Conservation (phyloP, 2,888 invertebrate genomes). For the Allacma fusca region DNA sequence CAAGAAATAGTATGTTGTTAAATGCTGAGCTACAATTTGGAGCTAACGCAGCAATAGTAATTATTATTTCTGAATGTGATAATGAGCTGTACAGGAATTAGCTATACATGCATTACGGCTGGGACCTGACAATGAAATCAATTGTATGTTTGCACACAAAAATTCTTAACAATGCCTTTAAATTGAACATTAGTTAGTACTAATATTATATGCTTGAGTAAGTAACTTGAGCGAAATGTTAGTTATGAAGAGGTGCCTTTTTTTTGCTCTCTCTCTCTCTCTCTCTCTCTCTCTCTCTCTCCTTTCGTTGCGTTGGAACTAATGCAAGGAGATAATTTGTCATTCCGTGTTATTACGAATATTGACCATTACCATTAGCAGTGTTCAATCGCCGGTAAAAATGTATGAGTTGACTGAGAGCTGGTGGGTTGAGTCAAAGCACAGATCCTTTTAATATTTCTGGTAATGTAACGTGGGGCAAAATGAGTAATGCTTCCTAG, state of each 20-base stretch:
- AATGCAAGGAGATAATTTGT: not conserved
- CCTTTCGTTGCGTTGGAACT: not conserved
- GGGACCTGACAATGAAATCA: not conserved
- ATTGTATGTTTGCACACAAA: not conserved
- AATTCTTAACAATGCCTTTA: not conserved
- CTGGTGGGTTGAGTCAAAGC: not conserved
- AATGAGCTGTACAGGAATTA: no score
- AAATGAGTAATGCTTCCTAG: not conserved
- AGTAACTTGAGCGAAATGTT: not conserved
- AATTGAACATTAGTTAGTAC: not conserved
- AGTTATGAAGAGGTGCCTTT: no score
- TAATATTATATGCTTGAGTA: no score
- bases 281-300: constrained; percentile 22
- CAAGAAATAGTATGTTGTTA: no score
- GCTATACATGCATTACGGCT: no score
- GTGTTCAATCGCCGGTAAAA: not conserved
- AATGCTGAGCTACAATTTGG: no score
- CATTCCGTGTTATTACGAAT: not conserved
- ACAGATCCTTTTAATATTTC: not conserved
- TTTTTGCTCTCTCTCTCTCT: no score
- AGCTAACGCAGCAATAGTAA: no score
- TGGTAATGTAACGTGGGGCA: constrained; percentile 4
- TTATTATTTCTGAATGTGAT: no score
- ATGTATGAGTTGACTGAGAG: not conserved
- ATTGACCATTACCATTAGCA: constrained; percentile 4